Base-by-base conservation (phyloP, 2,797 vertebrate genomes). In the Knipowitschia caucasica region DNA sequence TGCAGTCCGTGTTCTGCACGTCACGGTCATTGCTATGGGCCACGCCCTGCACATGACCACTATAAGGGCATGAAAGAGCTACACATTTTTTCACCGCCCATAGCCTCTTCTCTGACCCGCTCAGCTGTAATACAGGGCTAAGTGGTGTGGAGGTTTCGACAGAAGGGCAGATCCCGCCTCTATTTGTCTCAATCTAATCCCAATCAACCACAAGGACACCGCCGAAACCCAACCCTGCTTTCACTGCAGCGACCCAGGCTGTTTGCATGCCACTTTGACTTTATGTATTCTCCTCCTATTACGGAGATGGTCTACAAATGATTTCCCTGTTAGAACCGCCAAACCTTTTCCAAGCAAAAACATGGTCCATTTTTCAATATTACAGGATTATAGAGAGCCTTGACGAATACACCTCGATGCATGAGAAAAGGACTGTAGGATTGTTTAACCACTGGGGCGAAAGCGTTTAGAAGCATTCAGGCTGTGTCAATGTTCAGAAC, bases 161-260 rank as follows among this genome's bases (percentile, higher is more conserved):
- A 61, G 69, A 64, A 83, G 73, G 75, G 67, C 72, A 78, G 73
- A 63, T 50, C 62, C 60, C 53, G 10, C 56, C 42, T 65, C 76
- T 44, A 79, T 88, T 85, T 80, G 83, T 86, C 80, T 85, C 80
- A 81, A 83, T 86, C 64, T 66, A 12, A 4, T 15, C 9, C 56
- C 84, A 80, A 84, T 81, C 56, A 85, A 60, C 60, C 71, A 73
- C 76, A 74, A 76, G 73, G 81, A 61, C 77, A 69, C 17, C 18
- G 25, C 47, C 8, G n/a, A 15, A 25, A 44, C 42, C 24, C 8
- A 58, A n/a, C 29, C 11, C 31, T 3, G 3, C 44, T 45, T 59
- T 50, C 65, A 58, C 66, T 75, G 65, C 53, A 44, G 44, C 59
- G 64, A 36, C 50, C 4, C 15, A 18, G 71, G 46, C 42, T 4